Evolutionary conservation across 2,797 vertebrate genomes (phyloP).

Genomic region (Ficedula albicollis): DNA sequence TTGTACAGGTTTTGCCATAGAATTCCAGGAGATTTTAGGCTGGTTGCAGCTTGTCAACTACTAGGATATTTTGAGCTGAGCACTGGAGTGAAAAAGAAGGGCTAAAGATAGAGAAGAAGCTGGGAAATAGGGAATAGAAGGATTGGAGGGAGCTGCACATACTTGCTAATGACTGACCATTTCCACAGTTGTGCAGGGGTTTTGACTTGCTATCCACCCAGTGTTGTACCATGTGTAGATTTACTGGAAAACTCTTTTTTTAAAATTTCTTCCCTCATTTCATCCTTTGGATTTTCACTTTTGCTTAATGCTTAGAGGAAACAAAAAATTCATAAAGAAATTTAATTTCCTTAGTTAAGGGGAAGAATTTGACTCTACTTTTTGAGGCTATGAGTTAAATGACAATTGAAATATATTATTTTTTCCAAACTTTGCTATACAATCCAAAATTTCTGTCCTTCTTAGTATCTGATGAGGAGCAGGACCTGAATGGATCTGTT

Average conservation of each 20-base stretch:
- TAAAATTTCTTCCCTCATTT: background rate
- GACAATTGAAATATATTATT: background rate
- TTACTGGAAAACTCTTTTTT: background rate
- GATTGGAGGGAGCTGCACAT: background rate
- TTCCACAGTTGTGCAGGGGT: background rate
- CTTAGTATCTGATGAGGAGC: background rate
- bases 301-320: background rate
- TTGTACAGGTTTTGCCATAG: background rate
- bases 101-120: conserved; percentile 12
- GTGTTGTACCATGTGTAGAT: background rate
- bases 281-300: background rate
- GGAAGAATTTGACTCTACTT: background rate
- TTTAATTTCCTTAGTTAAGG: background rate
- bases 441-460: background rate
- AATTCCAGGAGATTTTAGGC: background rate
- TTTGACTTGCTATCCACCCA: background rate
- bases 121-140: background rate
- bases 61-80: conserved; percentile 32
- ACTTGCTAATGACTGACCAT: background rate
- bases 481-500: background rate
- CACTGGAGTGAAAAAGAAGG: background rate
- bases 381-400: background rate
- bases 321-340: background rate
- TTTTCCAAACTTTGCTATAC: background rate
- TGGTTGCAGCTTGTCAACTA: background rate